Conservation (phyloP, 2,113 vertebrate species). For the Cynopterus brachyotis region DNA sequence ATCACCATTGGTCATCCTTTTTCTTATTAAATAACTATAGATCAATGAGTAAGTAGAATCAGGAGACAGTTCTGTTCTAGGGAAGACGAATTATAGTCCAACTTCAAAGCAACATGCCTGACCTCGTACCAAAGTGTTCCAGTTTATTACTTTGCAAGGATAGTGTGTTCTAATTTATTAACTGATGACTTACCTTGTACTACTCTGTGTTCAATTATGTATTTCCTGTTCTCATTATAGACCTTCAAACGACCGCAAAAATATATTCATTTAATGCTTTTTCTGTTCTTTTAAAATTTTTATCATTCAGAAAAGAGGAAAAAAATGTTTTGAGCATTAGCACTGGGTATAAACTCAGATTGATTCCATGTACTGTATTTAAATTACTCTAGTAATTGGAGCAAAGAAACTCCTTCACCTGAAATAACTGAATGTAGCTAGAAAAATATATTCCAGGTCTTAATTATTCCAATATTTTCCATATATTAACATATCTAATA, state of each 20-base stretch:
- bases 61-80: neutral
- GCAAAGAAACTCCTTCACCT: conserved; percentile 49
- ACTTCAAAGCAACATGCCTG: conserved; percentile 71
- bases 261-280: conserved; percentile 79
- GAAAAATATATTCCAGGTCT: conserved; percentile 5
- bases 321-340: conserved; percentile 69
- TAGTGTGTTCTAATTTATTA: conserved; percentile 58
- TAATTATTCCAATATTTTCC: neutral
- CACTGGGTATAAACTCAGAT: conserved; percentile 60
- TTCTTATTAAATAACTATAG: conserved; percentile 65
- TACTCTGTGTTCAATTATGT: conserved; percentile 74
- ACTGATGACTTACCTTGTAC: conserved; percentile 58
- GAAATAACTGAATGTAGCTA: neutral
- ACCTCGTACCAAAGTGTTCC: conserved; percentile 41
- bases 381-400: conserved; percentile 67
- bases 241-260: conserved; percentile 80
- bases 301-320: conserved; percentile 73
- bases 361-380: conserved; percentile 24
- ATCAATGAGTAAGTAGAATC: conserved; percentile 44
- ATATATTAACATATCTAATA: neutral
- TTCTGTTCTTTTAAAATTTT: conserved; percentile 78
- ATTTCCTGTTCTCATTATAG: conserved; percentile 80
- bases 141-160: neutral
- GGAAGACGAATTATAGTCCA: conserved; percentile 60
- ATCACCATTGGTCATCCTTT: conserved; percentile 55